A percentile compares a stretch with the other conserved stretches of the same genome.
Evolutionary conservation across 2,888 invertebrate genomes (phyloP).

Genomic region (Catocala sponsa): DNA sequence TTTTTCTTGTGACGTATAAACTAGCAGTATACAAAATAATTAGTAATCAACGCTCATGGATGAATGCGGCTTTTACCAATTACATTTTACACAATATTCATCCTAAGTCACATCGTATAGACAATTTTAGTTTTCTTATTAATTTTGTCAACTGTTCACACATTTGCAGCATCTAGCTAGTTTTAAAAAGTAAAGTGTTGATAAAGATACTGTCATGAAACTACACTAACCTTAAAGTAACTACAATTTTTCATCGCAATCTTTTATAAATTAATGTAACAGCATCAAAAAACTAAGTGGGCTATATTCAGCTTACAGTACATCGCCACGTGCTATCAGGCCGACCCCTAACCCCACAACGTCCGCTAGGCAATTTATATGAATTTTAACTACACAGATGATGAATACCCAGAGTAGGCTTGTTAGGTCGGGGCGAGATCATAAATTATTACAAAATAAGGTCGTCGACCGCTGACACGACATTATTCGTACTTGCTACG

Average conservation of each 20-base stretch:
- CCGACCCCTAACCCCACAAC: constrained; percentile 18
- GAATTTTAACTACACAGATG: constrained; percentile 52
- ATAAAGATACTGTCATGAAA: no score
- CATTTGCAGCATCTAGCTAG: no score
- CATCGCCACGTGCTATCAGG: constrained; percentile 27
- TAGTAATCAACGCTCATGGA: no score
- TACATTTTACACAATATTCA: no score
- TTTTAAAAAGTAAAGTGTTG: no score
- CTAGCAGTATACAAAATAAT: no score
- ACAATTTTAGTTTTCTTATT: no score
- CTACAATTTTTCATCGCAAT: not conserved
- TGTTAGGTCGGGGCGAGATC: constrained; percentile 38
- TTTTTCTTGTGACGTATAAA: no score
- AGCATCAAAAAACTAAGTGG: not conserved
- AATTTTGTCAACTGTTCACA: no score
- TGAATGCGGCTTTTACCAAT: no score
- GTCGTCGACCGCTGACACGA: constrained; percentile 42
- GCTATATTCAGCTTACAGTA: not conserved
- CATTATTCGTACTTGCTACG: not conserved
- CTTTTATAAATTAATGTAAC: not conserved
- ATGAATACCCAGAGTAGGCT: constrained; percentile 43
- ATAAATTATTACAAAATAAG: constrained; percentile 56
- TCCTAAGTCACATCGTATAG: no score
- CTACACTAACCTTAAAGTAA: not conserved
- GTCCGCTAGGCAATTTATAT: constrained; percentile 46